Base-by-base conservation (phyloP, 2,888 invertebrate genomes). In the Chalcis sispes region DNA sequence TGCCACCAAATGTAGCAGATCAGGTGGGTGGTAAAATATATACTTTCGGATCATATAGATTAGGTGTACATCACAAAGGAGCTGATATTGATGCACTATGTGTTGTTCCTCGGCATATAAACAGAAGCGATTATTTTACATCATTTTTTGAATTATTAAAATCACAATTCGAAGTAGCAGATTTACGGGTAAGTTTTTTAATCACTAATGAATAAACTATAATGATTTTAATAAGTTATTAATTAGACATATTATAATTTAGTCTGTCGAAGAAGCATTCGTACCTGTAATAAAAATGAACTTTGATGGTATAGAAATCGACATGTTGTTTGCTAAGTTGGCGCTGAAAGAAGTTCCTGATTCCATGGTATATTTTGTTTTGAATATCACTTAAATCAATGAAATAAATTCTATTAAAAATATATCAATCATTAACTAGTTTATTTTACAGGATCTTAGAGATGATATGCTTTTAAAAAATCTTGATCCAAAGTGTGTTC, bases 271-370 rank as follows among this genome's bases (percentile, higher is more conserved):
- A 89, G 99, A 99, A 88, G 99, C 99, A 0, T 99, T 95, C 90
- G 99, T 99, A 80, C 99, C 99, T 2, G 98, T 99, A 8, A 98
- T 99, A 80, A 99, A 99, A 90, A 97, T 99, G 96, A 96, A 96
- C 87, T 99, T 98, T 89, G 96, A 98, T 90, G 97, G 96, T 36
- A 98, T 99, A 81, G 99, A 99, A 91, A 98, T 99, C 81, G 99
- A 99, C 91, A 94, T 99, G 93, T 90, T 99, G 79, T 99, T 99
- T 90, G 98, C 99, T 0, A 92, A 97, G 79, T 90, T 99, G 78
- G 95, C 97, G 42, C 91, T 98, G n/a, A 98, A 98, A 88, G 96
- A 97, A 90, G 97, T 99, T 88, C 96, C 98, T 15, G 97, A 98
- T 82, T 90, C 92, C 75, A 90, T 90, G 89, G n/a, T 71, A 8